Evolutionary conservation across 2,888 invertebrate genomes (phyloP).

Genomic region (Chrysopilus asiliformis): DNA sequence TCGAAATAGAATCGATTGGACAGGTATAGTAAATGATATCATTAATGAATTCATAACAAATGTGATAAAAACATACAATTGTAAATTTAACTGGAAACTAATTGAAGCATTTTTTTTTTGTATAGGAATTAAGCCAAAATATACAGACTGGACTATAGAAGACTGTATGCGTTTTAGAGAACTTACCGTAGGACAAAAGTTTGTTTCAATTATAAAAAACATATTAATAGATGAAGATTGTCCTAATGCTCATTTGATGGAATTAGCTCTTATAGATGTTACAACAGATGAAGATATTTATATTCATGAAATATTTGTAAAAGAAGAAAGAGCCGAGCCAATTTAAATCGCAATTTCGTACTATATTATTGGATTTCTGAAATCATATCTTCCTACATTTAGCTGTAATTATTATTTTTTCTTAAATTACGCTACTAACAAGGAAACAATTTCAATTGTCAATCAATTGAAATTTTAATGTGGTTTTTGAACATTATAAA

Average conservation of each 20-base stretch:
- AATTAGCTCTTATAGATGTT: constrained; percentile 57
- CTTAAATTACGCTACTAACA: too few species aligned
- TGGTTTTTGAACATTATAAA: too few species aligned
- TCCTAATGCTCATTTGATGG: constrained; percentile 47
- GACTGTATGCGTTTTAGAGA: constrained; percentile 61
- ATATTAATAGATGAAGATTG: constrained; percentile 47
- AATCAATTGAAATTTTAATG: too few species aligned
- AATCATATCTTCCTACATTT: too few species aligned
- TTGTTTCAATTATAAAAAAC: constrained; percentile 53
- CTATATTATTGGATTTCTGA: too few species aligned
- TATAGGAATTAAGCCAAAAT: constrained; percentile 40
- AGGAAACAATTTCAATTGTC: too few species aligned
- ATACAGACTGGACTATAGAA: constrained; percentile 38
- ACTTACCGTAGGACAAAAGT: constrained; percentile 52
- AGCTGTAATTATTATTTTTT: too few species aligned
- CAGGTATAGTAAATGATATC: too few species aligned
- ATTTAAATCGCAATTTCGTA: too few species aligned
- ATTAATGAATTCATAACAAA: too few species aligned
- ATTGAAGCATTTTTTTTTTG: constrained; percentile 8
- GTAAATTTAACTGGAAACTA: background rate
- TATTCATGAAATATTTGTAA: constrained; percentile 49
- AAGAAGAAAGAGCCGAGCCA: constrained; percentile 45
- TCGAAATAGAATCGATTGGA: too few species aligned
- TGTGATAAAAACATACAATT: constrained; percentile 1
- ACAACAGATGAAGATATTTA: constrained; percentile 51